phyloP scores from a whole-genome alignment of 2,113 vertebrate species.

The Vidua chalybeata region DNA sequence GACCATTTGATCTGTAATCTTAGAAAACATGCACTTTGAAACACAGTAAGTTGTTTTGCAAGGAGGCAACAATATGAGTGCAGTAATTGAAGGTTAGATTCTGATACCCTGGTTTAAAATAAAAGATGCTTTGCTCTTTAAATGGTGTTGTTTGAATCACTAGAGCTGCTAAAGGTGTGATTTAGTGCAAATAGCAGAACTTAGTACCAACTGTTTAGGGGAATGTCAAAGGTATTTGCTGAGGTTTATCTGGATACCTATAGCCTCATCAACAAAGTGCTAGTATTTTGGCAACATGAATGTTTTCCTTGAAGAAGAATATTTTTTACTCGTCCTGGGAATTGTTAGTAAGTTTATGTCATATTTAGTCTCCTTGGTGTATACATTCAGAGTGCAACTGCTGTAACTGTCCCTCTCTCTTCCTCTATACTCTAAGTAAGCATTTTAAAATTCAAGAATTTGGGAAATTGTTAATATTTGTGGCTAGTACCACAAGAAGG shows the following conservation, averaged over 20 bases:
- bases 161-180: neutral
- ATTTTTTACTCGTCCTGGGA: neutral
- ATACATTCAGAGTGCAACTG: neutral
- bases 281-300: rapidly evolving
- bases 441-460: neutral
- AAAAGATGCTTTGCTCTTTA: neutral
- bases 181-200: neutral
- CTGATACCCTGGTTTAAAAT: neutral
- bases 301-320: neutral
- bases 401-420: neutral
- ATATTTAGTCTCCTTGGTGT: neutral
- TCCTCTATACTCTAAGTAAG: neutral
- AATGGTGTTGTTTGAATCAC: neutral
- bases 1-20: constrained; percentile 9
- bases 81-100: neutral
- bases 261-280: neutral
- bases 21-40: neutral
- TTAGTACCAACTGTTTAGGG: neutral
- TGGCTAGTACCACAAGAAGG: neutral
- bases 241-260: neutral
- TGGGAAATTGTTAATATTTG: neutral
- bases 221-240: neutral
- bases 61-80: neutral
- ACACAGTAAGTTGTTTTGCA: neutral
- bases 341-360: neutral